These are phyloP conservation scores for Pygoscelis antarcticus DNA, from an alignment of 2,113 vertebrate genomes.

Conservation along the genomic window DNA sequence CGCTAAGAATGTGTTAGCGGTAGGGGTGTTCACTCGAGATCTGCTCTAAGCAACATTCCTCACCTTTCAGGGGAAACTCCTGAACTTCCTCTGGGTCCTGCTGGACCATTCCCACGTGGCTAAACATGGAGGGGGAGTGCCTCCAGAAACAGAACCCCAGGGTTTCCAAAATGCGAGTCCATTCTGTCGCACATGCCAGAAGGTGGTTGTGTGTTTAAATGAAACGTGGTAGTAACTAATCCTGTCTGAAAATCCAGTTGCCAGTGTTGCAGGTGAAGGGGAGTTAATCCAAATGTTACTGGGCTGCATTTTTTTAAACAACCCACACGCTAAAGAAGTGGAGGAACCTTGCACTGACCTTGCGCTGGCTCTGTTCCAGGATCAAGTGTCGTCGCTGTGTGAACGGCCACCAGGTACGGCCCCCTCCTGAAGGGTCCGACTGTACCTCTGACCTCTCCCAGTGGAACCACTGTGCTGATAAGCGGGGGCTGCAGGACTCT, in stretches of 20 bases:
- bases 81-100: background rate
- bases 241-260: background rate
- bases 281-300: background rate
- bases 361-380: conserved; percentile 56
- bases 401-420: conserved; percentile 83
- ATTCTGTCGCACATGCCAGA: accelerated
- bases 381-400: conserved; percentile 92
- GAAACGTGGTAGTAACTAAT: background rate
- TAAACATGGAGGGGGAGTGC: background rate
- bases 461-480: conserved; percentile 91
- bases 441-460: conserved; percentile 92
- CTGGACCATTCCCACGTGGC: background rate
- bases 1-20: background rate
- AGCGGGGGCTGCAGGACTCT: conserved; percentile 85
- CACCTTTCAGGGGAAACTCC: background rate
- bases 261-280: background rate
- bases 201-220: background rate
- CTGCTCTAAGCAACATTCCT: background rate
- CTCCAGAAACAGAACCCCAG: background rate
- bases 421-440: conserved; percentile 83
- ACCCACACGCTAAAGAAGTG: accelerated
- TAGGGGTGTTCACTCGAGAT: background rate
- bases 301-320: background rate
- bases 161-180: background rate
- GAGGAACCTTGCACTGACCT: background rate